These are phyloP conservation scores for Anser cygnoides DNA, from an alignment of 2,113 vertebrate genomes.

Conservation along the genomic window DNA sequence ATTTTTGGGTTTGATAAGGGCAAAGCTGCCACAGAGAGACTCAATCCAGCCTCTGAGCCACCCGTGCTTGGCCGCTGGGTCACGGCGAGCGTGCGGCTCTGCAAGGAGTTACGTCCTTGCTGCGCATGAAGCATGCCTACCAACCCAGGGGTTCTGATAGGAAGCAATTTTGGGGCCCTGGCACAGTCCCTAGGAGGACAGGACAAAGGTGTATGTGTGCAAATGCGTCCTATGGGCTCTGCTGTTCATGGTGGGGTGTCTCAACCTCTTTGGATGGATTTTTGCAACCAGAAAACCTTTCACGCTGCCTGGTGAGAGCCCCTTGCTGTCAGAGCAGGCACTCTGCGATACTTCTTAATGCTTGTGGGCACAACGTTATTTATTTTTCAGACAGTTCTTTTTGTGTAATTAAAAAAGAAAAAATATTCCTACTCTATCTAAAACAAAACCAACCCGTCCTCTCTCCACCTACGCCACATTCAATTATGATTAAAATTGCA, in stretches of 20 bases:
- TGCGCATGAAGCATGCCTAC: rapidly evolving
- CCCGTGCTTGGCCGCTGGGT: rapidly evolving
- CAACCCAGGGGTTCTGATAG: neutral
- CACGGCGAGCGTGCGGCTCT: rapidly evolving
- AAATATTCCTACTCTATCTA: conserved; percentile 11
- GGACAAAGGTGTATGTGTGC: rapidly evolving
- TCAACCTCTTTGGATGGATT: neutral
- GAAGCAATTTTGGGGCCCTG: neutral
- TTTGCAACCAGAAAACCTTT: neutral
- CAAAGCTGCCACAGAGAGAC: neutral
- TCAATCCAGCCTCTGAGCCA: neutral
- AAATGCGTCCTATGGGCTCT: rapidly evolving
- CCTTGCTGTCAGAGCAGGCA: neutral
- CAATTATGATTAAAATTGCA: conserved; percentile 72
- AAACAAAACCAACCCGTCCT: conserved; percentile 54
- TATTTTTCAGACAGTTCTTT: conserved; percentile 30
- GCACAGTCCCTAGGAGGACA: rapidly evolving
- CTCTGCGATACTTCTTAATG: neutral
- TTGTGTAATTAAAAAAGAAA: conserved; percentile 35
- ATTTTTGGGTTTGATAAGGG: conserved; percentile 34
- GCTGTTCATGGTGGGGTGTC: neutral
- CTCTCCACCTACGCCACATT: conserved; percentile 53
- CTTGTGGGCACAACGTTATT: neutral
- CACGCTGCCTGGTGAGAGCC: neutral
- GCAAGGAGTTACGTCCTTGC: neutral